phyloP scores from a whole-genome alignment of 2,888 invertebrate genomes.

The Leucophenga maculata region DNA sequence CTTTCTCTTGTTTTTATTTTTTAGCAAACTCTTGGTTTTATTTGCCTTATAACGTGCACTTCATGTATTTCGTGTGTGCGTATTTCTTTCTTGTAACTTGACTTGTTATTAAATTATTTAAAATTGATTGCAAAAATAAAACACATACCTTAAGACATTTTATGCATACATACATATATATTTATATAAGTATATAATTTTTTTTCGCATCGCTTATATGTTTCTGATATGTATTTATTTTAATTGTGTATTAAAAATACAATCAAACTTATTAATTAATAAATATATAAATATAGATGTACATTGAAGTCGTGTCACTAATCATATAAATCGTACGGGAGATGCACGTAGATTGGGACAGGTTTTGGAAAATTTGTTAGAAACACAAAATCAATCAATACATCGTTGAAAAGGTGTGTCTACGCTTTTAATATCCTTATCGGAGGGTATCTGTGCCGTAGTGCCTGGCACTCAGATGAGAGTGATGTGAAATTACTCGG shows the following conservation, averaged over 20 bases:
- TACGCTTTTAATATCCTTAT: no score
- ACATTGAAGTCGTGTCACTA: background rate
- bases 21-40: background rate
- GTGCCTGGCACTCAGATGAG: no score
- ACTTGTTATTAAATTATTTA: background rate
- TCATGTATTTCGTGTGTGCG: background rate
- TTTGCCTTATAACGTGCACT: no score
- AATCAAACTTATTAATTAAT: slow-evolving; percentile 9
- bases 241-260: slow-evolving; percentile 16
- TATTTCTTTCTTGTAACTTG: background rate
- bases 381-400: no score
- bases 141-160: background rate
- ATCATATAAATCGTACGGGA: no score
- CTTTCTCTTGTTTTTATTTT: background rate
- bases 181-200: background rate
- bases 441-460: no score
- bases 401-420: no score
- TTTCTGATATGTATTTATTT: background rate
- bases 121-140: background rate
- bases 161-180: background rate
- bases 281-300: slow-evolving; percentile 1
- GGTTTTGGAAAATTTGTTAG: no score
- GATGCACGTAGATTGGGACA: no score
- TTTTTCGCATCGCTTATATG: background rate
- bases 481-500: no score